Conservation (phyloP, 1,140 invertebrate genomes). For the Pemphigus obesinymphae region DNA sequence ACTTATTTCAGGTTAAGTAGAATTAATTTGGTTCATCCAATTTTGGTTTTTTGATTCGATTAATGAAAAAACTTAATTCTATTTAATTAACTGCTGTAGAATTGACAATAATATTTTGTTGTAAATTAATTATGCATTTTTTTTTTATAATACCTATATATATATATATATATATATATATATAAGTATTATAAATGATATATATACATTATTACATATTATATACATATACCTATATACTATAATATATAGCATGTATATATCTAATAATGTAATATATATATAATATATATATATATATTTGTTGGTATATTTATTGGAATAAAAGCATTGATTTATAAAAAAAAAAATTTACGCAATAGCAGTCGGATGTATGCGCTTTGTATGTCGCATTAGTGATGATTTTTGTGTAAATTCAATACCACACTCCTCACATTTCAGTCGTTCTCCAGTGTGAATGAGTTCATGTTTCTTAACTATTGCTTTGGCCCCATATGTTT, state of each 20-base stretch:
- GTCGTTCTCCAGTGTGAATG: slow-evolving; percentile 46
- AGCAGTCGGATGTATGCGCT: slow-evolving; percentile 45
- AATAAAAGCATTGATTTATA: not conserved
- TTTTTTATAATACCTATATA: too few relatives aligned
- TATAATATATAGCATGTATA: too few relatives aligned
- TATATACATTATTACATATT: too few relatives aligned
- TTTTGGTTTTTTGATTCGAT: not conserved
- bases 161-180: too few relatives aligned
- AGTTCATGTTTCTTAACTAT: slow-evolving; percentile 45
- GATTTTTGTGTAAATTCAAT: slow-evolving; percentile 48
- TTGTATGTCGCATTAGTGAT: slow-evolving; percentile 46
- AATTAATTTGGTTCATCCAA: slow-evolving; percentile 20
- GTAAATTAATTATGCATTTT: not conserved
- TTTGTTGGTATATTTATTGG: not conserved
- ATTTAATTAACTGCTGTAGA: not conserved
- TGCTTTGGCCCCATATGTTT: slow-evolving; percentile 44
- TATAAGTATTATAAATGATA: too few relatives aligned
- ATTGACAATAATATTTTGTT: not conserved
- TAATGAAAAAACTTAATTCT: not conserved
- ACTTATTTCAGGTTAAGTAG: not conserved
- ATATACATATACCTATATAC: too few relatives aligned
- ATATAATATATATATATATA: not conserved
- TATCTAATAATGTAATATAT: slow-evolving; percentile 1
- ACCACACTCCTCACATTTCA: slow-evolving; percentile 46
- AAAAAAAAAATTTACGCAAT: too few relatives aligned